Conservation (phyloP, 2,113 vertebrate genomes). For the Alectura lathami region DNA sequence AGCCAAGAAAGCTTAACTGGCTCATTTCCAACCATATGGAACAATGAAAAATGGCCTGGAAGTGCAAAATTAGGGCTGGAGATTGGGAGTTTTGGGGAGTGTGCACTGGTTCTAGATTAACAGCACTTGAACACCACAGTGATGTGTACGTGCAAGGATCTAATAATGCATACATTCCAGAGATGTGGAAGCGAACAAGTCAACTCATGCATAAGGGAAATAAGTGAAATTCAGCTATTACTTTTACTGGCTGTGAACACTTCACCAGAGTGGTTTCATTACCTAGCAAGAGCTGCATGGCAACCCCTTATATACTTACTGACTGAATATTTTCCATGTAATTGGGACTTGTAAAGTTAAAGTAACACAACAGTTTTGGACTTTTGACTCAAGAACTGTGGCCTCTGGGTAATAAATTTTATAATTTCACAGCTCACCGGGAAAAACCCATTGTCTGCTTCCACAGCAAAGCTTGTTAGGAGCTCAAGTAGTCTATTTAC, state of each 20-base stretch:
- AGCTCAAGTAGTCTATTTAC: not conserved
- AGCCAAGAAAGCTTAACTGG: constrained; percentile 32
- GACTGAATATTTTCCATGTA: not conserved
- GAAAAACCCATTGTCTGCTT: not conserved
- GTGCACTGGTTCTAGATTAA: not conserved
- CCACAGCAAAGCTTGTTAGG: not conserved
- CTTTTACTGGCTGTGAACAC: not conserved
- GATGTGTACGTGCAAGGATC: not conserved
- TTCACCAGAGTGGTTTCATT: constrained; percentile 1
- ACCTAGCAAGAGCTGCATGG: not conserved
- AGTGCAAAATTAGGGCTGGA: not conserved
- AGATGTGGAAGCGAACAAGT: not conserved
- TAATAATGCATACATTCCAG: constrained; percentile 5
- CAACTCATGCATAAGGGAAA: constrained; percentile 8
- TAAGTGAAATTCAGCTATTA: constrained; percentile 32
- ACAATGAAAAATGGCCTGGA: constrained; percentile 40
- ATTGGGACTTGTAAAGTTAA: not conserved
- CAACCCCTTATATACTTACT: not conserved
- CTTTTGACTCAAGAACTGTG: not conserved
- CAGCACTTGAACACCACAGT: not conserved
- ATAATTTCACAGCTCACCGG: not conserved
- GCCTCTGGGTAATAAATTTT: not conserved
- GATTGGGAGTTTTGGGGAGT: not conserved
- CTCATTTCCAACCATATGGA: constrained; percentile 42
- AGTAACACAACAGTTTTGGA: not conserved